Conservation (phyloP, 2,888 invertebrate genomes). For the Hyles lineata region DNA sequence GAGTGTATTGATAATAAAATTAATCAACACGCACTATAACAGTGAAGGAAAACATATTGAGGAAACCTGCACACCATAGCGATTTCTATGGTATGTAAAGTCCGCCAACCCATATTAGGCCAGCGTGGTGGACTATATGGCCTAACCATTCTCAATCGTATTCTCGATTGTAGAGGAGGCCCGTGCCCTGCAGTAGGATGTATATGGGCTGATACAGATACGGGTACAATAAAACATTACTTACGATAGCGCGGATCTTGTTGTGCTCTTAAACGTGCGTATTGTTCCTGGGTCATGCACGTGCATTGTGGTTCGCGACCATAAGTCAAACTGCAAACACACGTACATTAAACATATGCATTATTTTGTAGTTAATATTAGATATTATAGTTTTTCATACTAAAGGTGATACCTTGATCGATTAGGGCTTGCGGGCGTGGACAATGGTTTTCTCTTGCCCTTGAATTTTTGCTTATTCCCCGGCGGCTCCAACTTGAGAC, state of each 20-base stretch:
- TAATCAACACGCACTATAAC: too few relatives aligned
- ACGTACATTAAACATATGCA: neutral
- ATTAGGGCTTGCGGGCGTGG: constrained; percentile 97
- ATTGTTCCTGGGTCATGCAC: constrained; percentile 97
- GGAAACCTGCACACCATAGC: too few relatives aligned
- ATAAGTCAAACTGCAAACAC: constrained; percentile 68
- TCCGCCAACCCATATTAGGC: too few relatives aligned
- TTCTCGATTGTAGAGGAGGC: too few relatives aligned
- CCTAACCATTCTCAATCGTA: too few relatives aligned
- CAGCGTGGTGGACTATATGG: too few relatives aligned
- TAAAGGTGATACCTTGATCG: constrained; percentile 81
- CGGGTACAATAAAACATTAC: constrained; percentile 45
- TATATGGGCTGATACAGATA: neutral
- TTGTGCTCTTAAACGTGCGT: constrained; percentile 92
- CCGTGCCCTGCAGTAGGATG: too few relatives aligned
- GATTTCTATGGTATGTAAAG: neutral
- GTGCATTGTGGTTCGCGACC: constrained; percentile 95
- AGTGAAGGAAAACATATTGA: too few relatives aligned
- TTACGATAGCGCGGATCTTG: constrained; percentile 93
- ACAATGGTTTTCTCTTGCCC: constrained; percentile 94
- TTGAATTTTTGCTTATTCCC: constrained; percentile 94
- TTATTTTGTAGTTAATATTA: neutral
- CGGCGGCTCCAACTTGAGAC: constrained; percentile 96
- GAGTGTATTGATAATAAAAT: too few relatives aligned
- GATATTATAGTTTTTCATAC: too few relatives aligned